Conservation (phyloP, 2,888 invertebrate species). For the Tetragnatha montana region DNA sequence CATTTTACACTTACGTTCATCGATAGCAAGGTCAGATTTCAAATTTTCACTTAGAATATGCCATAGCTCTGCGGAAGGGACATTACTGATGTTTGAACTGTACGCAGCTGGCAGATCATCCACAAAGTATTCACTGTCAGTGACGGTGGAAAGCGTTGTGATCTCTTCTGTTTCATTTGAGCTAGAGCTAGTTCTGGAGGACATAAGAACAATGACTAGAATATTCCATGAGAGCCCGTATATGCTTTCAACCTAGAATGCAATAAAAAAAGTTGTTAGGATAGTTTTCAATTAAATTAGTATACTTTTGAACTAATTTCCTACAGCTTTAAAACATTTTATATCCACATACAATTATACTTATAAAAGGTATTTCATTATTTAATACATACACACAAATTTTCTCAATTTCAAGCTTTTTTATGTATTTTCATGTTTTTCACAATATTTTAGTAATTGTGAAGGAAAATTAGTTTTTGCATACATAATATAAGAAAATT, state of each 20-base stretch:
- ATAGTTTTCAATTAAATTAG: no score
- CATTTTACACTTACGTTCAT: conserved; percentile 36
- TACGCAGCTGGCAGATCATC: neutral
- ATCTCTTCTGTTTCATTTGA: neutral
- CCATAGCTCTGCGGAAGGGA: conserved; percentile 38
- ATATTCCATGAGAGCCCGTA: conserved; percentile 65
- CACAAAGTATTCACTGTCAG: neutral
- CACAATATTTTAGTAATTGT: no score
- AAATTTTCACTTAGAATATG: conserved; percentile 34
- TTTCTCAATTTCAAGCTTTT: no score
- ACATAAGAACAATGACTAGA: conserved; percentile 66
- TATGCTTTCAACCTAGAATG: conserved; percentile 64
- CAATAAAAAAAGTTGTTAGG: neutral
- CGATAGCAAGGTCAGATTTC: conserved; percentile 30
- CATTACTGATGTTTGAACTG: conserved; percentile 1
- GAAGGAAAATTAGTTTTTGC: no score
- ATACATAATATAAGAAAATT: no score
- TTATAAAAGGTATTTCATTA: no score
- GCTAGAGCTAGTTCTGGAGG: conserved; percentile 27
- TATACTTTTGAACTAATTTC: no score
- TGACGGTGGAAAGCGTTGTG: neutral
- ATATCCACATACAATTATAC: no score
- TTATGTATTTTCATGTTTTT: no score
- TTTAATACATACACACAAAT: no score
- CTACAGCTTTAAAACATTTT: no score